Base-by-base conservation (phyloP, 2,888 invertebrate genomes). In the Calliphora vomitoria region DNA sequence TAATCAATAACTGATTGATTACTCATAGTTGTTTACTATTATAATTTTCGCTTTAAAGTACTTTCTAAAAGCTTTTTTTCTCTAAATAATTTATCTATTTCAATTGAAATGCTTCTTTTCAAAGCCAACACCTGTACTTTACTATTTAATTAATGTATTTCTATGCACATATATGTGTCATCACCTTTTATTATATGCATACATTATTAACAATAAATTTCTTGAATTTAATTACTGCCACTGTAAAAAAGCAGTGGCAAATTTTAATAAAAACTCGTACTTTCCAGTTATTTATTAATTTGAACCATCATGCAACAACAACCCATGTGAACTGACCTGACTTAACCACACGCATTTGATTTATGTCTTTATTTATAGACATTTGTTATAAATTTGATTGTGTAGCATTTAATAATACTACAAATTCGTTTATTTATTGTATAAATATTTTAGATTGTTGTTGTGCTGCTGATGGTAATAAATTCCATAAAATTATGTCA, bases 401-500 rank as follows among this genome's bases (percentile, higher is more conserved):
- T 38, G 66, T 68, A 47, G 25, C 47, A 25, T 44, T 66, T 20
- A 20, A 11, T 38, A 18, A 41, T 64, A 64, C 10, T 8, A 35
- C 8, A 38, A 66, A 66, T 38, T n/a, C 35, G 13, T 55, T 55
- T 55, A 20, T 60, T 11, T 62, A 35, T 62, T 31, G 0, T 25
- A 18, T 50, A 78, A 78, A 41, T 62, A 41, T 53, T 81, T 64
- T 20, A 50, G 69, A 62, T 72, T 66, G 41, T 58, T 55, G 11
- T 60, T 69, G 47, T 66, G 25, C 68, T 58, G n/a, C 8, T 8
- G 1, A 4, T 4, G 4, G 58, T 38, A 71, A 71, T 71, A 71
- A 83, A 83, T 83, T 78, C 44, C 62, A 68, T 31, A 31, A 50
- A 62, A 71, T 82, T 76, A 18, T 78, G 71, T 64, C 76, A 71